phyloP scores from a whole-genome alignment of 2,797 vertebrate genomes.

The Eospalax fontanierii region DNA sequence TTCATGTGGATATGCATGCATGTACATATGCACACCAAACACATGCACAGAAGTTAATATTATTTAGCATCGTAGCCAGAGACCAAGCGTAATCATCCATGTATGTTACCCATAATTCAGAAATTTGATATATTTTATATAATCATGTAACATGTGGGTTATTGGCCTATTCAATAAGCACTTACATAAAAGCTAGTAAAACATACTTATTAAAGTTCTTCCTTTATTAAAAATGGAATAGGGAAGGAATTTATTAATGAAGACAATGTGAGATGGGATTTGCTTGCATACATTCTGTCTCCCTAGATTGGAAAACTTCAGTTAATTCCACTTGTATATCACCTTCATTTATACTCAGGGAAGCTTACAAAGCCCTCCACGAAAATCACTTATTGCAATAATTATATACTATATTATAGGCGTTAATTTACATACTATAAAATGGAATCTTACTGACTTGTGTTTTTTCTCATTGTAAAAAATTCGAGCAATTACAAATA shows the following conservation, averaged over 20 bases:
- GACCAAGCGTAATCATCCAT: slow-evolving; percentile 47
- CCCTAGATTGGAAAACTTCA: slow-evolving; percentile 50
- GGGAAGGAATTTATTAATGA: slow-evolving; percentile 73
- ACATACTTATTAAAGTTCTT: slow-evolving; percentile 73
- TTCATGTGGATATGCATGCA: background rate
- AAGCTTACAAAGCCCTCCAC: slow-evolving; percentile 55
- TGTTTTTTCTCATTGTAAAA: slow-evolving; percentile 63
- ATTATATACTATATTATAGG: slow-evolving; percentile 68
- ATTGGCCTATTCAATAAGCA: slow-evolving; percentile 73
- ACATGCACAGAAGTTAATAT: slow-evolving; percentile 35
- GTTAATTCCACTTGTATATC: slow-evolving; percentile 74
- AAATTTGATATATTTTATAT: slow-evolving; percentile 66
- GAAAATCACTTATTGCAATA: slow-evolving; percentile 71
- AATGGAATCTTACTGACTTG: slow-evolving; percentile 69
- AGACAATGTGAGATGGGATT: slow-evolving; percentile 69
- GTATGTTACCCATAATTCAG: slow-evolving; percentile 67
- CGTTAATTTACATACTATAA: slow-evolving; percentile 43
- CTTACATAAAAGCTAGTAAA: slow-evolving; percentile 77
- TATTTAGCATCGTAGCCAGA: background rate
- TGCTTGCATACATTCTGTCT: slow-evolving; percentile 54
- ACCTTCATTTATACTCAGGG: slow-evolving; percentile 57
- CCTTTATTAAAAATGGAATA: slow-evolving; percentile 68
- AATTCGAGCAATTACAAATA: slow-evolving; percentile 55
- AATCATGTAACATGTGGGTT: slow-evolving; percentile 67
- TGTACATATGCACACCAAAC: slow-evolving; percentile 15